Base-by-base conservation (phyloP, 35 echinoderm and acorn worm species). In the Heliocidaris tuberculata region DNA sequence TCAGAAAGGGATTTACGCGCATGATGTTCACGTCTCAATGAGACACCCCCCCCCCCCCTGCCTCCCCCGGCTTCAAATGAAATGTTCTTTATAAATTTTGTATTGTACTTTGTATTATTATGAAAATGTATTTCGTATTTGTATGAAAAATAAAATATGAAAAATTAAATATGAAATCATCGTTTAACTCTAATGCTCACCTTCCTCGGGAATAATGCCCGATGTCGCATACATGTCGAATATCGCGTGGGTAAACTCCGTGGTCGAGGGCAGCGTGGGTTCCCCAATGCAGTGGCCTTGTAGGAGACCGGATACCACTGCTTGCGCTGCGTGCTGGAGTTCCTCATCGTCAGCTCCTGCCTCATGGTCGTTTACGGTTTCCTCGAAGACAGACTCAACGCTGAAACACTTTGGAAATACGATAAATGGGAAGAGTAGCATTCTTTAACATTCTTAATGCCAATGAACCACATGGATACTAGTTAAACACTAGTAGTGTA, bases 261-360 rank as follows among this genome's bases (percentile, higher is more conserved):
- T 86, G 13, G 94, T 93, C 48, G 96, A 92, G 31, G 93, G 59
- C 17, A 31, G 90, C 12, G 94, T 94, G 2, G 97, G 88, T 32
- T 94, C 60, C 60, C 97, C 97, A n/a, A 98, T 97, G 86, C 97
- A 98, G 54, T 95, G 95, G 17, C 97, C 97, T n/a, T 93, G 61
- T 4, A 98, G 88, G 4, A 98, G 85, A 32, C 95, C 94, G 85
- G 95, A 93, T 17, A 98, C 70, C 16, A 97, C 93, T 17, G 86
- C 29, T 13, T 95, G 54, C 10, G 96, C 52, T 31, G 95, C 54
- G 13, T 94, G 30, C 54, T 96, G 49, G 0, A 97, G 31, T 54
- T 98, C 96, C 31, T 95, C 90, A 13, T 59, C 93, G 30, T 95
- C 49, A 27, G 97, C 97, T 7, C 97, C 97, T 12, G 11, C 49